phyloP scores from a whole-genome alignment of 2,113 vertebrate genomes.

The Caranx melampygus region DNA sequence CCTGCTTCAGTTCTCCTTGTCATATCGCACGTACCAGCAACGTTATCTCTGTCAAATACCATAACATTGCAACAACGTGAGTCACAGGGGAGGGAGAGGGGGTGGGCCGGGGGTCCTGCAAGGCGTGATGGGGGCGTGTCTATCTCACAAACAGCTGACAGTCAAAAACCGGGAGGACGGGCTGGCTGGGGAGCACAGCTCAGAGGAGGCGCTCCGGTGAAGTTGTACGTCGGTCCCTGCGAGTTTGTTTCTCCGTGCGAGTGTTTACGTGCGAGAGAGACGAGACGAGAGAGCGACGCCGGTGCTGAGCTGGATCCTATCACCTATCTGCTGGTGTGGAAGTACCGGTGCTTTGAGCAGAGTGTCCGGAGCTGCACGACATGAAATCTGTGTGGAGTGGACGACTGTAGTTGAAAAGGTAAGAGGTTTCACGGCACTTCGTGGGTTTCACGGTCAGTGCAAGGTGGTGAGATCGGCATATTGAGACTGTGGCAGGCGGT shows the following conservation, averaged over 20 bases:
- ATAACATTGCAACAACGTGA: constrained; percentile 44
- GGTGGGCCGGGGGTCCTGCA: constrained; percentile 47
- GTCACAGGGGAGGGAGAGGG: constrained; percentile 52
- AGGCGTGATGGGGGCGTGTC: constrained; percentile 56
- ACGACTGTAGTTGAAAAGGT: constrained; percentile 51
- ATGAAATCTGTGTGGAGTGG: constrained; percentile 42
- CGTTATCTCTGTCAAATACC: constrained; percentile 26
- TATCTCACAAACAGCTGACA: constrained; percentile 51
- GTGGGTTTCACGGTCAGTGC: not conserved
- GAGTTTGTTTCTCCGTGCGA: constrained; percentile 2
- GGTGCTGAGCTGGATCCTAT: not conserved
- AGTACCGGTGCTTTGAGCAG: not conserved
- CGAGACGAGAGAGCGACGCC: too few species aligned
- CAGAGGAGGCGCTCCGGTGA: constrained; percentile 44
- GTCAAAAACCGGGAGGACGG: constrained; percentile 36
- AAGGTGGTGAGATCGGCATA: not conserved
- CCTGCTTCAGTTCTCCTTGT: constrained; percentile 7
- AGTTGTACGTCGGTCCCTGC: constrained; percentile 20
- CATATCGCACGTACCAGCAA: not conserved
- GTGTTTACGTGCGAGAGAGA: not conserved
- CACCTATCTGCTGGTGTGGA: not conserved
- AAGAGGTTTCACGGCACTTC: constrained; percentile 13
- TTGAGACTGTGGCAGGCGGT: not conserved
- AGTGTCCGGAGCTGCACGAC: constrained; percentile 3
- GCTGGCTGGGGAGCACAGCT: constrained; percentile 15